Base-by-base conservation (phyloP, 2,113 vertebrate genomes). In the Brachionichthys hirsutus region DNA sequence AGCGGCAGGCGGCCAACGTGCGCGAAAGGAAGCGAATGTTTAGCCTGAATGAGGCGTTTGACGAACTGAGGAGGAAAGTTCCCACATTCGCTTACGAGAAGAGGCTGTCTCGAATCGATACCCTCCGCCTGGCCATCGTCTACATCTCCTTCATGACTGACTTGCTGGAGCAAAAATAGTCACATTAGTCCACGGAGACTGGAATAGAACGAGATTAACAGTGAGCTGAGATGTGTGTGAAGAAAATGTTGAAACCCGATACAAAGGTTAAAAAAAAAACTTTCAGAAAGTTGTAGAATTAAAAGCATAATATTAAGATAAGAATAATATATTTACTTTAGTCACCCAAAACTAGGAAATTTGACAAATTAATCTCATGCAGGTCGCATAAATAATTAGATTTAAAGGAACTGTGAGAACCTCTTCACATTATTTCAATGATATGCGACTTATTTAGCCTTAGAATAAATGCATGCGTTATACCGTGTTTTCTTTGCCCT, bases 121-220 rank as follows among this genome's bases (percentile, higher is more conserved):
- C 96, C 0, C 83, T 99, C 2, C 94, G 95, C 38, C 90, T 99
- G 53, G 97, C 97, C 67, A 97, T 98, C 20, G 90, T 98, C 42
- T 99, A 99, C 82, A 99, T 99, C 69, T 93, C 95, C 67, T 99
- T 99, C 81, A 98, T 99, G 97, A 95, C 91, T 0, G 96, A 98
- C 75, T 90, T 98, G 54, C 77, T 99, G 84, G 90, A 92, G n/a
- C 78, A 73, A 73, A n/a, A 87, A 79, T 36, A 80, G 4, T 34
- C 15, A 15, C 13, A 41, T 19, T 1, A 19, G 36, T 18, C 24
- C 2, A 14, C 2, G 18, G 34, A 41, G n/a, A 60, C 3, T 45
- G 19, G 50, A 73, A 14, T 12, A 35, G 38, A 12, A 7, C 22
- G 15, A 2, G 12, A 24, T 30, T 24, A 17, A 20, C 7, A n/a